These are phyloP conservation scores for Cacoxenus indagator DNA, from an alignment of 2,888 invertebrate species.

Conservation along the genomic window DNA sequence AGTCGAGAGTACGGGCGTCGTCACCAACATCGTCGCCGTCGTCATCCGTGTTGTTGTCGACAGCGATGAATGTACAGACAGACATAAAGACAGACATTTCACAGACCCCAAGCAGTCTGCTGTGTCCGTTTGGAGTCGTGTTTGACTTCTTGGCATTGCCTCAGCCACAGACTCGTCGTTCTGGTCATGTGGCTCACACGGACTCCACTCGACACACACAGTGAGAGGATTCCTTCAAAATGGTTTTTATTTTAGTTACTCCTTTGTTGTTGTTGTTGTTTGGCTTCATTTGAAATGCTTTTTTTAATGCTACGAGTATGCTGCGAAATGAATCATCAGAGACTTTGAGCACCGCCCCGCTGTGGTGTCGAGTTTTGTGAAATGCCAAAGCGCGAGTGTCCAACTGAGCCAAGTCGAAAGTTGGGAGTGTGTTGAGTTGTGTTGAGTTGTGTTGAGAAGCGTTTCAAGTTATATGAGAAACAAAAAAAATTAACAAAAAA, in stretches of 20 bases:
- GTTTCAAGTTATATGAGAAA: slow-evolving; percentile 13
- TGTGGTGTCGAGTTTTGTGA: slow-evolving; percentile 57
- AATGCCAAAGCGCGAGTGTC: slow-evolving; percentile 36
- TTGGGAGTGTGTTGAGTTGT: slow-evolving; percentile 7
- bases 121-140: slow-evolving; percentile 38
- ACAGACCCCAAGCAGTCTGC: slow-evolving; percentile 71
- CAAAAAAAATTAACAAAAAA: too few relatives aligned
- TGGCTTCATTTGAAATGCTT: slow-evolving; percentile 15
- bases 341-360: slow-evolving; percentile 55
- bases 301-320: neutral
- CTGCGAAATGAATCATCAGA: slow-evolving; percentile 58
- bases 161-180: slow-evolving; percentile 1
- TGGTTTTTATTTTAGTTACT: slow-evolving; percentile 44
- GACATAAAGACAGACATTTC: slow-evolving; percentile 35
- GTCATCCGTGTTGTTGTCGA: neutral
- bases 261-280: slow-evolving; percentile 29
- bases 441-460: neutral
- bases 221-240: slow-evolving; percentile 58
- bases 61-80: slow-evolving; percentile 28
- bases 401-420: slow-evolving; percentile 32
- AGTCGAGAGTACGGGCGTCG: slow-evolving; percentile 8
- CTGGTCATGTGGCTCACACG: slow-evolving; percentile 50
- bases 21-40: neutral
- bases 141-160: slow-evolving; percentile 45
- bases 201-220: slow-evolving; percentile 29